Evolutionary conservation across 2,797 vertebrate species (phyloP).

Genomic region (Hoplostethus atlanticus): DNA sequence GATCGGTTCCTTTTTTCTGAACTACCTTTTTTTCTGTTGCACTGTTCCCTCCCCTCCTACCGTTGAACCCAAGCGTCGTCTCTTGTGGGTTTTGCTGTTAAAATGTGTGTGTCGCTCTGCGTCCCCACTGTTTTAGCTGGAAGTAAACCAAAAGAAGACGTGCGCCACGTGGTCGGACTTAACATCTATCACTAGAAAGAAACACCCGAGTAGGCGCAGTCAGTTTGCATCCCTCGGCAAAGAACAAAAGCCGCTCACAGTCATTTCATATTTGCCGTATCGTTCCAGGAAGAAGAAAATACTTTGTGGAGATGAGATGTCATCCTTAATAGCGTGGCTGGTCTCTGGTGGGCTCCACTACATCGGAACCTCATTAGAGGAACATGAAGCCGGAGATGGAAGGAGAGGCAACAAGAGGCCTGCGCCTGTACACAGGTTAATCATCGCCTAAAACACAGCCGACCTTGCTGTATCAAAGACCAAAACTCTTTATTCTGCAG

Average conservation of each 20-base stretch:
- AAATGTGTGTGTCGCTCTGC: constrained; percentile 36
- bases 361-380: constrained; percentile 57
- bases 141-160: constrained; percentile 27
- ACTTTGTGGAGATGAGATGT: constrained; percentile 26
- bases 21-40: constrained; percentile 38
- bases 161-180: constrained; percentile 30
- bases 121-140: constrained; percentile 31
- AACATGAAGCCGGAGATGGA: constrained; percentile 21
- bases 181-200: constrained; percentile 24
- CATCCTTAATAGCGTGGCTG: constrained; percentile 22
- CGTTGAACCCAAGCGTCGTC: constrained; percentile 16
- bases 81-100: constrained; percentile 39
- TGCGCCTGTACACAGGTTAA: constrained; percentile 26
- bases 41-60: constrained; percentile 29
- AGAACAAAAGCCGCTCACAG: constrained; percentile 17
- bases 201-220: constrained; percentile 24
- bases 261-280: constrained; percentile 22
- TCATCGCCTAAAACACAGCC: constrained; percentile 38
- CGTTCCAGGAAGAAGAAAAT: constrained; percentile 47
- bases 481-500: not conserved
- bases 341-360: constrained; percentile 46
- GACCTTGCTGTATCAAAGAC: not conserved
- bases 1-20: constrained; percentile 41
- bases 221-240: constrained; percentile 4
- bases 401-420: constrained; percentile 29